phyloP scores from a whole-genome alignment of 2,797 vertebrate species.

The Chanos chanos region DNA sequence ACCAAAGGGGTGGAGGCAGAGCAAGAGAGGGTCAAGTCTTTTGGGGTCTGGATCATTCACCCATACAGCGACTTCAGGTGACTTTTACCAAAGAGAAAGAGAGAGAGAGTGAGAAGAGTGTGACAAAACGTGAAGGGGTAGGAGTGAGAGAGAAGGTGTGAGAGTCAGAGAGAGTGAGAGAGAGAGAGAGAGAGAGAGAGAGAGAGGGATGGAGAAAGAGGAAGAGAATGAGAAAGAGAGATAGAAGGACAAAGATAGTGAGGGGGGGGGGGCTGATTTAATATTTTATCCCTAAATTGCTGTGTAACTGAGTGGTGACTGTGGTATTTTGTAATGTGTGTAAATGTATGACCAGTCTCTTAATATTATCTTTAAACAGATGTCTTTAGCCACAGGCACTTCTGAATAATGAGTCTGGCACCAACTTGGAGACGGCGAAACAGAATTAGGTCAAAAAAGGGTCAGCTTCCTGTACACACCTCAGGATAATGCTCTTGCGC shows the following conservation, averaged over 20 bases:
- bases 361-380: too few species aligned
- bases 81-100: slow-evolving; percentile 20
- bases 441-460: background rate
- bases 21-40: slow-evolving; percentile 87
- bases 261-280: too few species aligned
- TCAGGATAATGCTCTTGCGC: too few species aligned
- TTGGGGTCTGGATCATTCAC: slow-evolving; percentile 92
- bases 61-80: slow-evolving; percentile 98
- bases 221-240: background rate
- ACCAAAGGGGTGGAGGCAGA: slow-evolving; percentile 92
- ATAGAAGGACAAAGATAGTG: background rate
- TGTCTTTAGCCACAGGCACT: too few species aligned
- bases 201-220: background rate
- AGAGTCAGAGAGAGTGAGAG: slow-evolving; percentile 1
- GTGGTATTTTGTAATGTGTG: too few species aligned
- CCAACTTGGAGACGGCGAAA: too few species aligned
- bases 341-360: too few species aligned
- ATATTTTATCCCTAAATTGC: too few species aligned
- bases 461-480: too few species aligned
- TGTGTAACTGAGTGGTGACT: too few species aligned
- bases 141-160: background rate
- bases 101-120: slow-evolving; percentile 5
- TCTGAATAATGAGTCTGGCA: too few species aligned
- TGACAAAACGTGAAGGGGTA: too few species aligned
- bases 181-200: background rate